Percentiles rank a stretch among this genome's conserved stretches.
Conservation (phyloP, 2,888 invertebrate species). For the Caenorhabditis sulstoni region DNA sequence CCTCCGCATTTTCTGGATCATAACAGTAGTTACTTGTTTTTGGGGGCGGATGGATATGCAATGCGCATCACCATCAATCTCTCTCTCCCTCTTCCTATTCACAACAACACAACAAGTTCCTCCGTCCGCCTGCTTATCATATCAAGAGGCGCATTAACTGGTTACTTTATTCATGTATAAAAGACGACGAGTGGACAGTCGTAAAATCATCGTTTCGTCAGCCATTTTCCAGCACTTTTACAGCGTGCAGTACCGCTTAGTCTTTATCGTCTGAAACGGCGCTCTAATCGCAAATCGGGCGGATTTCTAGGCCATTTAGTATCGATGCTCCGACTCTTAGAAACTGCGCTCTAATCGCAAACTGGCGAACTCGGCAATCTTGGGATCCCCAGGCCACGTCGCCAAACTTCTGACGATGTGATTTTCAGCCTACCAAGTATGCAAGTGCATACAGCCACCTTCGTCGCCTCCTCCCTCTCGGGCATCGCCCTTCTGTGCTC, state of each 20-base stretch:
- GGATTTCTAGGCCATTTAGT: too few relatives aligned
- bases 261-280: too few relatives aligned
- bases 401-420: too few relatives aligned
- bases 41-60: too few relatives aligned
- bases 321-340: too few relatives aligned
- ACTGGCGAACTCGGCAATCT: too few relatives aligned
- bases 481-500: conserved; percentile 68
- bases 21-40: background rate
- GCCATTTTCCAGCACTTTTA: background rate
- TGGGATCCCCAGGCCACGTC: too few relatives aligned
- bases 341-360: too few relatives aligned
- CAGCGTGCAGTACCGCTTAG: too few relatives aligned
- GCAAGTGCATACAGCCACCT: conserved; percentile 71
- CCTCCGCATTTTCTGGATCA: conserved; percentile 3
- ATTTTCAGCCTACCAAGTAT: conserved; percentile 52
- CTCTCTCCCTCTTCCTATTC: background rate
- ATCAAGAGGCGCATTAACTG: conserved; percentile 33
- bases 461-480: conserved; percentile 66
- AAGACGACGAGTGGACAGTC: conserved; percentile 1
- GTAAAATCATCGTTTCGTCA: conserved; percentile 11
- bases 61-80: conserved; percentile 2
- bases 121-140: conserved; percentile 36
- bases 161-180: conserved; percentile 18
- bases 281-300: too few relatives aligned
- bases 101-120: conserved; percentile 32